A percentile compares a stretch with the other conserved stretches of the same genome.
Evolutionary conservation across 2,888 invertebrate species (phyloP).

Genomic region (Andricus curvator): DNA sequence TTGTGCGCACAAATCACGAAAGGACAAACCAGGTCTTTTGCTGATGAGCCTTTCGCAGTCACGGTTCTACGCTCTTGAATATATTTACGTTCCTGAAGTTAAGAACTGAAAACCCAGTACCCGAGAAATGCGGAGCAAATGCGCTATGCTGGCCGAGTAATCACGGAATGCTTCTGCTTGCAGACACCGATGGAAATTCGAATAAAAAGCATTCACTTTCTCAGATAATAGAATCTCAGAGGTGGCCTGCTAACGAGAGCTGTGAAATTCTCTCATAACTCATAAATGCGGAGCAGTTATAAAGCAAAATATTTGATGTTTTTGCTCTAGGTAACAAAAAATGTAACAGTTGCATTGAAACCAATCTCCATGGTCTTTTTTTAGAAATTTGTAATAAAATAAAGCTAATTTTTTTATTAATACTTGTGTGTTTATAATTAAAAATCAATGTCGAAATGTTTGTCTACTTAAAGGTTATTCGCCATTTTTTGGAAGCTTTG

Average conservation of each 20-base stretch:
- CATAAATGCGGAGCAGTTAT: background rate
- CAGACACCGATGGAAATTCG: background rate
- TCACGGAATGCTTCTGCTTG: background rate
- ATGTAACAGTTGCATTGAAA: too few species aligned
- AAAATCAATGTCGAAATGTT: too few species aligned
- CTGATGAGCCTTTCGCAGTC: slow-evolving; percentile 27
- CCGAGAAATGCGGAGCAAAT: slow-evolving; percentile 24
- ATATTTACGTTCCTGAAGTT: slow-evolving; percentile 19
- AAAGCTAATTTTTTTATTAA: too few species aligned
- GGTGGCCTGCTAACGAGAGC: slow-evolving; percentile 3
- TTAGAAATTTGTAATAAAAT: too few species aligned
- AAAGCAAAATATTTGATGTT: too few species aligned
- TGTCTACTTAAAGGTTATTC: too few species aligned
- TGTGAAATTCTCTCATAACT: slow-evolving; percentile 14
- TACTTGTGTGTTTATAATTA: too few species aligned
- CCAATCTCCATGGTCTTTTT: too few species aligned
- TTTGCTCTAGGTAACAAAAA: too few species aligned
- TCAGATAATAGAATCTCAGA: slow-evolving; percentile 15
- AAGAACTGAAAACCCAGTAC: background rate
- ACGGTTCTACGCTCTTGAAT: slow-evolving; percentile 14
- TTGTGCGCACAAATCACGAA: slow-evolving; percentile 15
- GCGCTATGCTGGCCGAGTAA: slow-evolving; percentile 5
- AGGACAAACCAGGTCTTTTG: slow-evolving; percentile 9
- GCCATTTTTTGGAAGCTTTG: too few species aligned
- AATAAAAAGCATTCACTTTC: background rate